Evolutionary conservation across 2,888 invertebrate species (phyloP).

Genomic region (Lamproptera curius): DNA sequence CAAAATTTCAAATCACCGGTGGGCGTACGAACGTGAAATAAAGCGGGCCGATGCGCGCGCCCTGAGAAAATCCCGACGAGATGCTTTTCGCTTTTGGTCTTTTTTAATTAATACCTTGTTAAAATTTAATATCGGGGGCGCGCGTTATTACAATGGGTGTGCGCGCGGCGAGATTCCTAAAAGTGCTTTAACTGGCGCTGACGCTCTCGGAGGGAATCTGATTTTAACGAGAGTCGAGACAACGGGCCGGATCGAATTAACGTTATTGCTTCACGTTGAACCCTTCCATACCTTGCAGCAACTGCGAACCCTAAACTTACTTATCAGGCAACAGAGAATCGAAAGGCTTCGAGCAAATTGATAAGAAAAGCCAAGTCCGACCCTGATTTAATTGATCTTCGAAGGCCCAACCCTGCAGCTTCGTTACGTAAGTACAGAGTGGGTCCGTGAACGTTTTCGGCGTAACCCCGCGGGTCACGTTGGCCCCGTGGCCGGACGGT

Average conservation of each 20-base stretch:
- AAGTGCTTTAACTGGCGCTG: conserved; percentile 58
- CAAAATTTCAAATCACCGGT: conserved; percentile 78
- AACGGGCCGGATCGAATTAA: no score
- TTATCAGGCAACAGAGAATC: no score
- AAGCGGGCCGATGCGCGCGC: conserved; percentile 74
- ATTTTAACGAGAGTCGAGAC: conserved; percentile 72
- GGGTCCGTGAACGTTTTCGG: no score
- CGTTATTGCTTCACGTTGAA: no score
- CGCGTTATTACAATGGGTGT: conserved; percentile 77
- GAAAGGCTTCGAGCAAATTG: no score
- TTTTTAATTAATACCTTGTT: conserved; percentile 79
- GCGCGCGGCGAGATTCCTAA: conserved; percentile 59
- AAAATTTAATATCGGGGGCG: conserved; percentile 78
- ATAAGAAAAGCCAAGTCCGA: no score
- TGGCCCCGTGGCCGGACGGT: conserved; percentile 43
- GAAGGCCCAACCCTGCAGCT: no score
- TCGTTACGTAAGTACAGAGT: no score
- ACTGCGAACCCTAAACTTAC: no score
- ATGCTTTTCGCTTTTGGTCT: conserved; percentile 77
- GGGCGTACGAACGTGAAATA: conserved; percentile 74
- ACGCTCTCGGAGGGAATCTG: no score
- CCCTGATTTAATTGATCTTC: no score
- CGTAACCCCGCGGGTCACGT: conserved; percentile 32
- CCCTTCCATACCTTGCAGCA: no score
- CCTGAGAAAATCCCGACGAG: conserved; percentile 71